Percentiles rank a stretch among this genome's conserved stretches.
phyloP scores from a whole-genome alignment of 2,797 vertebrate species.

The Botia almorhae region DNA sequence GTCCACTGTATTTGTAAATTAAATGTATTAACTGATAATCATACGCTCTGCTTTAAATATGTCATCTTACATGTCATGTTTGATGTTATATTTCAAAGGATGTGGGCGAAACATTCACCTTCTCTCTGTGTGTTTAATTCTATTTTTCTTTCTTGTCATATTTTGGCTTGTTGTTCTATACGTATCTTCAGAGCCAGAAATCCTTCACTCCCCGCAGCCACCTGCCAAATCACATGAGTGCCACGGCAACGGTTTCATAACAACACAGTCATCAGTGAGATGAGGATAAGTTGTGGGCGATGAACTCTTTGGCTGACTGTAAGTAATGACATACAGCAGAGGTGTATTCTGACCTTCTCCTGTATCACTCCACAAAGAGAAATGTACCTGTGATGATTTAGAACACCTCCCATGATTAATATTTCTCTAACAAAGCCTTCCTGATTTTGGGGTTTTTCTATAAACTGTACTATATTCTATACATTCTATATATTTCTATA shows the following conservation, averaged over 20 bases:
- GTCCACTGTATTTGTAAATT: no score
- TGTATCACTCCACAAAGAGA: constrained; percentile 41
- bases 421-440: neutral
- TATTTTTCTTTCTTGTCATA: constrained; percentile 29
- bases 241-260: constrained; percentile 43
- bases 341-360: constrained; percentile 55
- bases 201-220: constrained; percentile 42
- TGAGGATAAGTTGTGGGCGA: constrained; percentile 39
- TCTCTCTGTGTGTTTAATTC: neutral
- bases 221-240: constrained; percentile 39
- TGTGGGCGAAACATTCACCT: neutral
- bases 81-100: no score
- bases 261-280: constrained; percentile 46
- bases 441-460: neutral
- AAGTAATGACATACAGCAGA: constrained; percentile 55
- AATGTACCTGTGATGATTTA: constrained; percentile 54
- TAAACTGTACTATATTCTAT: no score
- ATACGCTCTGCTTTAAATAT: no score
- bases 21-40: no score
- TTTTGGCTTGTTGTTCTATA: constrained; percentile 11
- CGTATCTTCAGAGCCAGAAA: constrained; percentile 42
- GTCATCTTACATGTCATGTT: no score
- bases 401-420: neutral
- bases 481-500: neutral
- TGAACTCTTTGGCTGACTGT: constrained; percentile 49